These are phyloP conservation scores for Galeopterus variegatus DNA, from an alignment of 2,113 vertebrate species.

Conservation along the genomic window DNA sequence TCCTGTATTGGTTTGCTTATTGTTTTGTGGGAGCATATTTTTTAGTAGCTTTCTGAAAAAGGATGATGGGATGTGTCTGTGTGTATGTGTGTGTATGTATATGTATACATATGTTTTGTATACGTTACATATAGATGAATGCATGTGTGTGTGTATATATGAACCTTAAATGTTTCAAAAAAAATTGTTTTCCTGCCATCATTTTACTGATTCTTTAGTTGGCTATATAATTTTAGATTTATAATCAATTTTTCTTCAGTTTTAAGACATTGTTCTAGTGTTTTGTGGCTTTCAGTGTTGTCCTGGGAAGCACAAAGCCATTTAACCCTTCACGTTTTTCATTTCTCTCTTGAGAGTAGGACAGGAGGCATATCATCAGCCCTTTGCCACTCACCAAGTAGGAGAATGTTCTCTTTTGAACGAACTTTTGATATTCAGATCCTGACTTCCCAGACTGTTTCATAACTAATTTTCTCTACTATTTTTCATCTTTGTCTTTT, in stretches of 20 bases:
- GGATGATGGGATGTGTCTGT: not conserved
- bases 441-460: not conserved
- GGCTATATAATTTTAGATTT: not conserved
- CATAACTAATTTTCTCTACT: not conserved
- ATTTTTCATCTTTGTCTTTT: slow-evolving; percentile 17
- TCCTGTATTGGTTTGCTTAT: not conserved
- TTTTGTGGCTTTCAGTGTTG: not conserved
- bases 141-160: not conserved
- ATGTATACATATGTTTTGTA: no score
- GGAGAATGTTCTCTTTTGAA: not conserved
- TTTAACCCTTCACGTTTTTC: not conserved
- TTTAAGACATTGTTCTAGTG: not conserved
- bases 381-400: not conserved
- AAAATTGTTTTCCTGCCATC: not conserved
- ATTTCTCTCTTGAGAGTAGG: not conserved
- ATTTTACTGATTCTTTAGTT: not conserved
- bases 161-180: not conserved
- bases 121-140: no score
- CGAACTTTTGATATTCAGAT: not conserved
- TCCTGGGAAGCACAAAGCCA: not conserved
- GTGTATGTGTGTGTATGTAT: not conserved
- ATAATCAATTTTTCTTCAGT: not conserved
- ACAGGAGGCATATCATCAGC: not conserved
- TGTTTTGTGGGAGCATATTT: not conserved
- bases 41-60: slow-evolving; percentile 30